A percentile compares a stretch with the other conserved stretches of the same genome.
These are phyloP conservation scores for Microtus montanus DNA, from an alignment of 2,113 vertebrate genomes.

Conservation along the genomic window DNA sequence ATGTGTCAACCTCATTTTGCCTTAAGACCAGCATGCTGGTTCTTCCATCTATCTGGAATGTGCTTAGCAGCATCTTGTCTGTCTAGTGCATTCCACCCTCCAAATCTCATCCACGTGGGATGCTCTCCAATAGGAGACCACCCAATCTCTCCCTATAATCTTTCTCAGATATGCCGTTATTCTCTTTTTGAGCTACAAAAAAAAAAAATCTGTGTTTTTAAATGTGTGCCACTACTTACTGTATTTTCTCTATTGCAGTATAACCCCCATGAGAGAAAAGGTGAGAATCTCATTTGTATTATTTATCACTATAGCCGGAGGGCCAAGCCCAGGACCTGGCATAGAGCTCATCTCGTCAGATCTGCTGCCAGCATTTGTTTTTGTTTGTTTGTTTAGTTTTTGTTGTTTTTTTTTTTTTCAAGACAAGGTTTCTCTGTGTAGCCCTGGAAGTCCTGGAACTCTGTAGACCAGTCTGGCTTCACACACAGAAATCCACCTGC, in stretches of 20 bases:
- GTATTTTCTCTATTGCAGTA: background rate
- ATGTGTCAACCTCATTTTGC: background rate
- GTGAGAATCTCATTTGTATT: slow-evolving; percentile 21
- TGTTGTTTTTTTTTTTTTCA: background rate
- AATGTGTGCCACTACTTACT: background rate
- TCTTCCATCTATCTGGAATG: background rate
- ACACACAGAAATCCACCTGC: background rate
- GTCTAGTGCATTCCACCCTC: background rate
- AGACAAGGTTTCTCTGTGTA: background rate
- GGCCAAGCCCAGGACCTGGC: background rate
- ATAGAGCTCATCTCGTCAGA: background rate
- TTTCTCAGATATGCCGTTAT: background rate
- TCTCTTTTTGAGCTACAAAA: background rate
- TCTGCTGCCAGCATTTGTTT: background rate
- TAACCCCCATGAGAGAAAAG: background rate
- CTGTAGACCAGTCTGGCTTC: background rate
- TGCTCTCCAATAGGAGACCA: background rate
- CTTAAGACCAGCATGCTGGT: accelerated
- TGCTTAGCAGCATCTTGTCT: background rate
- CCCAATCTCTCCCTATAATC: background rate
- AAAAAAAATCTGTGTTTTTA: background rate
- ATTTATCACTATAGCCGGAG: background rate
- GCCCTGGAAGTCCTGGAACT: background rate
- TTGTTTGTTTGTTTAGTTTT: background rate
- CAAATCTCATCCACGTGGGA: slow-evolving; percentile 1